These are phyloP conservation scores for Pachyramphus minor DNA, from an alignment of 2,113 vertebrate genomes.

Conservation along the genomic window DNA sequence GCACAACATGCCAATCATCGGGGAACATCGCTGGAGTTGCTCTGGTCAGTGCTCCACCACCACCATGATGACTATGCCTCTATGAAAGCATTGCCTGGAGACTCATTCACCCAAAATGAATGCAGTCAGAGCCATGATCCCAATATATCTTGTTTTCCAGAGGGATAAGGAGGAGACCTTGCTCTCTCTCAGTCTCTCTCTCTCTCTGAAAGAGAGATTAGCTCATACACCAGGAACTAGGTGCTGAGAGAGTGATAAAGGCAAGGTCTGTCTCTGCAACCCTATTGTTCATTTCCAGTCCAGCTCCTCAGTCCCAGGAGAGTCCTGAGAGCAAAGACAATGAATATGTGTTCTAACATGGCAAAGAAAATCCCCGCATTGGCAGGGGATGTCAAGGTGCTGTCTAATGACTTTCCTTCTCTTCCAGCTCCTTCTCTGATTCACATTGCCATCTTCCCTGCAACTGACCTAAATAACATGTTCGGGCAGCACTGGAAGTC, in stretches of 20 bases:
- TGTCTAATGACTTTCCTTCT: neutral
- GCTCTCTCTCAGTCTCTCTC: neutral
- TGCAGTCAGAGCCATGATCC: neutral
- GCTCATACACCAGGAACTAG: neutral
- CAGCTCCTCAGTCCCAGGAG: neutral
- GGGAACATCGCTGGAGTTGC: fast-evolving
- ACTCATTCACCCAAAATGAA: neutral
- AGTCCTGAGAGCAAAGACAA: neutral
- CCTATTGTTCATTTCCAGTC: neutral
- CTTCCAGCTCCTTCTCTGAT: slow-evolving; percentile 19
- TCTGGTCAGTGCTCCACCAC: fast-evolving
- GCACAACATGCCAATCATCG: fast-evolving
- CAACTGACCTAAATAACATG: slow-evolving; percentile 49
- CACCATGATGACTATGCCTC: neutral
- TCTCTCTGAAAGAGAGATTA: neutral
- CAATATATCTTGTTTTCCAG: neutral
- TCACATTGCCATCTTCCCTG: neutral
- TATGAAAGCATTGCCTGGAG: neutral
- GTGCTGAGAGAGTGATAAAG: neutral
- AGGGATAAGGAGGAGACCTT: neutral
- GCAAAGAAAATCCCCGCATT: neutral
- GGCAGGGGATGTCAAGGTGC: neutral
- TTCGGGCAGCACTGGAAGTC: slow-evolving; percentile 14
- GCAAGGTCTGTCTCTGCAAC: neutral
- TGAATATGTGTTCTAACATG: fast-evolving